Evolutionary conservation across 2,113 vertebrate species (phyloP).

Genomic region (Excalfactoria chinensis): DNA sequence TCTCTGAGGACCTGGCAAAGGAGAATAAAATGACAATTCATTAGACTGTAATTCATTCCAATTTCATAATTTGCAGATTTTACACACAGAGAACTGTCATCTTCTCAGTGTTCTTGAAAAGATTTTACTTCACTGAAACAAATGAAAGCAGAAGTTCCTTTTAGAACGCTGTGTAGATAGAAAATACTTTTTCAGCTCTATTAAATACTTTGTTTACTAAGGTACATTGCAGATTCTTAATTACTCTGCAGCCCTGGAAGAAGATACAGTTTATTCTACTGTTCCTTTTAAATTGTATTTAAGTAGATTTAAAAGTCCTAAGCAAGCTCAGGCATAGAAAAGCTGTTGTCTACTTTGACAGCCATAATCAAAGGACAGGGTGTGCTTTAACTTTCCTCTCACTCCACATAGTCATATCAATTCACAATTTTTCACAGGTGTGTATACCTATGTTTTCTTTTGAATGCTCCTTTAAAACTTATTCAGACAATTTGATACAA

Average conservation of each 20-base stretch:
- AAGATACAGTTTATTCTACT: not conserved
- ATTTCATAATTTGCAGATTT: constrained; percentile 2
- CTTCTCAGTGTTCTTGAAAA: not conserved
- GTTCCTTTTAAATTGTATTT: not conserved
- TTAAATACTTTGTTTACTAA: fast-evolving
- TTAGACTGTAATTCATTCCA: not conserved
- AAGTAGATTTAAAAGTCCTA: not conserved
- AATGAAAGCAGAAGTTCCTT: not conserved
- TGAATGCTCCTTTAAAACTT: not conserved
- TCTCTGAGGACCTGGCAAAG: constrained; percentile 90
- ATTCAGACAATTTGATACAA: not conserved
- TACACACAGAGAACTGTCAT: not conserved
- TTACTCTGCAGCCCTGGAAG: not conserved
- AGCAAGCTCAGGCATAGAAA: not conserved
- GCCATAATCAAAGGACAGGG: not conserved
- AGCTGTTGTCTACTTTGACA: not conserved
- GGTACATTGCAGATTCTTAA: not conserved
- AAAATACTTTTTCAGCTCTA: not conserved
- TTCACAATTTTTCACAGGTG: not conserved
- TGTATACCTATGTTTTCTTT: not conserved
- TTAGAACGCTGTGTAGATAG: not conserved
- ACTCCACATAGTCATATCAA: not conserved
- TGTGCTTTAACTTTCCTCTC: not conserved
- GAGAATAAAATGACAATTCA: not conserved
- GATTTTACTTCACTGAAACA: not conserved